Evolutionary conservation across 2,888 invertebrate genomes (phyloP), one percentile per base, ranked within the genome.

Genomic region (Alentia gelatinosa): DNA sequence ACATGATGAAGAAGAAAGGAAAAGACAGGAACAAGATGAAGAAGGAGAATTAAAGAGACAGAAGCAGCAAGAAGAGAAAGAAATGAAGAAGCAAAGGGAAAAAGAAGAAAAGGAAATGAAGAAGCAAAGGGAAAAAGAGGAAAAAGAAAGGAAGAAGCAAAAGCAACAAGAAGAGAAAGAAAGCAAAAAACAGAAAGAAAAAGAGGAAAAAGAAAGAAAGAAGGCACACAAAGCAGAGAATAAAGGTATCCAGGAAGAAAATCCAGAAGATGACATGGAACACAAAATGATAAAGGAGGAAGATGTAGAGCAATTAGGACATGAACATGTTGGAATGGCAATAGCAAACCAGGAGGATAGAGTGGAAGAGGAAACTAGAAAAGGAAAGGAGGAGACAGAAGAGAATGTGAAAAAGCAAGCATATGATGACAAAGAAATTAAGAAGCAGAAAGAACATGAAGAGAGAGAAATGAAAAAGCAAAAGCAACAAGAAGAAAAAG

Each of bases 331-430:
- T n/a, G 35, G 12, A 84, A n/a, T n/a, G n/a, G n/a, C n/a, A n/a
- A n/a, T n/a, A n/a, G n/a, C n/a, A n/a, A n/a, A n/a, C n/a, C n/a
- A n/a, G n/a, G n/a, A n/a, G n/a, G n/a, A n/a, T n/a, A n/a, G n/a
- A n/a, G n/a, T n/a, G n/a, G n/a, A n/a, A n/a, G n/a, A n/a, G n/a
- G n/a, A n/a, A n/a, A n/a, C n/a, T n/a, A n/a, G n/a, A n/a, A n/a
- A n/a, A n/a, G n/a, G 86, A 86, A 86, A 39, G 42, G 19, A 86
- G 42, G n/a, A n/a, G n/a, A n/a, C n/a, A n/a, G n/a, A 19, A 47
- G 47, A 47, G 19, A 19, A 47, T 12, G 47, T 9, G 33, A 35
- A 84, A n/a, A 37, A 30, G 35, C 15, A 84, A 12, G 39, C 12
- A 15, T 9, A 47, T 15, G 5, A 35, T 12, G 37, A n/a, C 9